These are phyloP conservation scores for Brachionus plicatilis DNA, from an alignment of 1,140 invertebrate species.

Conservation along the genomic window DNA sequence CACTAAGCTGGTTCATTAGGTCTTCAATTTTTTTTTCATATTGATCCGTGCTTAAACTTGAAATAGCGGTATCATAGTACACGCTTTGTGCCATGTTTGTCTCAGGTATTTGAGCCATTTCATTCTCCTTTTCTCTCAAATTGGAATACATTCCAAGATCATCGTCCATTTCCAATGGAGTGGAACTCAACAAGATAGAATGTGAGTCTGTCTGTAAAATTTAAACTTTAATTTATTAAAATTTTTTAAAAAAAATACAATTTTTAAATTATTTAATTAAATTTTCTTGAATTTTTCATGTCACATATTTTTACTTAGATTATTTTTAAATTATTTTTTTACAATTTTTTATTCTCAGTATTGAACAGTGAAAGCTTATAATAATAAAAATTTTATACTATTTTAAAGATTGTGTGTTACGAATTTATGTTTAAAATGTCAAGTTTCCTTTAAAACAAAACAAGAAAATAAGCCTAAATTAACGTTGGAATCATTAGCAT, in stretches of 20 bases:
- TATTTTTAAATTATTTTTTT: too few species aligned
- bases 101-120: background rate
- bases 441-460: too few species aligned
- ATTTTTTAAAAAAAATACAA: background rate
- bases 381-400: too few species aligned
- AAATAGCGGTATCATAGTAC: constrained; percentile 11
- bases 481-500: too few species aligned
- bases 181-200: background rate
- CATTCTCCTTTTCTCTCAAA: background rate
- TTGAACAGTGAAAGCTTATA: too few species aligned
- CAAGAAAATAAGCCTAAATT: too few species aligned
- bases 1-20: background rate
- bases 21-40: constrained; percentile 36
- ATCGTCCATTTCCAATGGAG: constrained; percentile 38
- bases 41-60: background rate
- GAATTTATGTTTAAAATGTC: too few species aligned
- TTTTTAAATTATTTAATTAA: background rate
- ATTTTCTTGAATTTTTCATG: too few species aligned
- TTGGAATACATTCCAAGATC: background rate
- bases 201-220: background rate
- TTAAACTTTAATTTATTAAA: background rate
- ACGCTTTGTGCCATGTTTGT: background rate
- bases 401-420: too few species aligned
- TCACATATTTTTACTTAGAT: too few species aligned
- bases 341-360: too few species aligned